A percentile compares a stretch with the other conserved stretches of the same genome.
These are phyloP conservation scores for Netelia melanura DNA, from an alignment of 2,888 invertebrate genomes.

Conservation along the genomic window DNA sequence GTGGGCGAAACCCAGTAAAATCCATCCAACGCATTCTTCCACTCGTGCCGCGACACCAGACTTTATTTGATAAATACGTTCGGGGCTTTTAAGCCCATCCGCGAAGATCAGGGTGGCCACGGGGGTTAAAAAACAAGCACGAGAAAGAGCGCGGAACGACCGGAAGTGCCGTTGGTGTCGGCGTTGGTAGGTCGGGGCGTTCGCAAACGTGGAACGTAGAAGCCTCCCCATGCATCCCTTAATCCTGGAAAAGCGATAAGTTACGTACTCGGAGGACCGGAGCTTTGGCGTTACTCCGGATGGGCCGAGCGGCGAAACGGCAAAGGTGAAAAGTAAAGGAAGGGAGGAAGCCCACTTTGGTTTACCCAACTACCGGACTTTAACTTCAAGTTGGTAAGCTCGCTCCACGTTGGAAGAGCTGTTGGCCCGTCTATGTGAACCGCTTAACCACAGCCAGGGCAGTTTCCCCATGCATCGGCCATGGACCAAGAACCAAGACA, in stretches of 20 bases:
- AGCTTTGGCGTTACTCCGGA: slow-evolving; percentile 23
- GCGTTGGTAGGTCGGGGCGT: slow-evolving; percentile 40
- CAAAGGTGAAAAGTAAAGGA: slow-evolving; percentile 45
- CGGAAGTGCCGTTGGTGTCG: slow-evolving; percentile 38
- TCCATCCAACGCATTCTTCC: slow-evolving; percentile 13
- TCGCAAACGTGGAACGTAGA: slow-evolving; percentile 58
- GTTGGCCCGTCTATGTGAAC: slow-evolving; percentile 23
- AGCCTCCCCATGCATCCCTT: slow-evolving; percentile 49
- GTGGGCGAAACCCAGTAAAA: slow-evolving; percentile 41
- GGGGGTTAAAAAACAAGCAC: slow-evolving; percentile 8
- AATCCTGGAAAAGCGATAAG: slow-evolving; percentile 67
- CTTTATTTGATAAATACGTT: slow-evolving; percentile 67
- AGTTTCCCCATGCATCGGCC: slow-evolving; percentile 37
- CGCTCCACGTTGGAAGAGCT: slow-evolving; percentile 39
- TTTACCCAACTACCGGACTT: slow-evolving; percentile 68
- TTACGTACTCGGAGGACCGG: slow-evolving; percentile 61
- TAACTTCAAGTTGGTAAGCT: slow-evolving; percentile 61
- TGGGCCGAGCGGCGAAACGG: slow-evolving; percentile 21
- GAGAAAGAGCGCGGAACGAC: slow-evolving; percentile 15
- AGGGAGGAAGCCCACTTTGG: slow-evolving; percentile 50
- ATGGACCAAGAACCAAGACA: slow-evolving; percentile 18
- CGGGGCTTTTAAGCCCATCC: slow-evolving; percentile 62
- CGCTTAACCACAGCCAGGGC: slow-evolving; percentile 41
- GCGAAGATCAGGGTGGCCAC: neutral
- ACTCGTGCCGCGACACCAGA: slow-evolving; percentile 28